Evolutionary conservation across 2,888 invertebrate species (phyloP).

Genomic region (Caradrina kadenii): DNA sequence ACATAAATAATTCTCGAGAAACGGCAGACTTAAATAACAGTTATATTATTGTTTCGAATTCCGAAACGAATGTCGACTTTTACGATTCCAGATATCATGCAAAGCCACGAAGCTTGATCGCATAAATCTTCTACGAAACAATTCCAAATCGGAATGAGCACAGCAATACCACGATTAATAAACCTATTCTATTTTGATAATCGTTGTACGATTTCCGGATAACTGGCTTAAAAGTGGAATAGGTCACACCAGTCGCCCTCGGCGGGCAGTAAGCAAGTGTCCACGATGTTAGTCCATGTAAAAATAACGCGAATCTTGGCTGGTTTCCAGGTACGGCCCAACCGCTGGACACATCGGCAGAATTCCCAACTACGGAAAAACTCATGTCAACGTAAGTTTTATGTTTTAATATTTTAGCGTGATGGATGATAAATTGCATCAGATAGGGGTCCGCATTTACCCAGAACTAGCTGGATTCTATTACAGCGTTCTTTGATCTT

Average conservation of each 20-base stretch:
- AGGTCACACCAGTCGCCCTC: slow-evolving; percentile 74
- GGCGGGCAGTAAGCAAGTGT: slow-evolving; percentile 61
- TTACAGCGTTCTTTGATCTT: neutral
- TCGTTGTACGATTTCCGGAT: slow-evolving; percentile 56
- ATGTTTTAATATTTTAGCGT: slow-evolving; percentile 11
- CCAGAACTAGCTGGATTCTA: neutral
- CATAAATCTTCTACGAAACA: slow-evolving; percentile 37
- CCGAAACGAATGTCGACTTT: slow-evolving; percentile 46
- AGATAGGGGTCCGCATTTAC: neutral
- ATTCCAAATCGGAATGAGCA: slow-evolving; percentile 42
- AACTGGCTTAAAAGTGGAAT: slow-evolving; percentile 69
- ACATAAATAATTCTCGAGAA: slow-evolving; percentile 31
- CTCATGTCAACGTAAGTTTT: slow-evolving; percentile 86
- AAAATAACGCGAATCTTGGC: slow-evolving; percentile 87
- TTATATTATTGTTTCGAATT: slow-evolving; percentile 51
- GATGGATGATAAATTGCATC: neutral
- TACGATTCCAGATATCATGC: slow-evolving; percentile 27
- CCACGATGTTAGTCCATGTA: slow-evolving; percentile 73
- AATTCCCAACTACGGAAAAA: slow-evolving; percentile 88
- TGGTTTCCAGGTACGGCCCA: slow-evolving; percentile 85
- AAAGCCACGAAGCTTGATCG: slow-evolving; percentile 16
- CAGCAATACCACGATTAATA: slow-evolving; percentile 49
- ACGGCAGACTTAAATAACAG: slow-evolving; percentile 29
- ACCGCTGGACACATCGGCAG: slow-evolving; percentile 85
- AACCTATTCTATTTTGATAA: slow-evolving; percentile 50